Evolutionary conservation across 2,888 invertebrate genomes (phyloP).

Genomic region (Cylloceria caligata): DNA sequence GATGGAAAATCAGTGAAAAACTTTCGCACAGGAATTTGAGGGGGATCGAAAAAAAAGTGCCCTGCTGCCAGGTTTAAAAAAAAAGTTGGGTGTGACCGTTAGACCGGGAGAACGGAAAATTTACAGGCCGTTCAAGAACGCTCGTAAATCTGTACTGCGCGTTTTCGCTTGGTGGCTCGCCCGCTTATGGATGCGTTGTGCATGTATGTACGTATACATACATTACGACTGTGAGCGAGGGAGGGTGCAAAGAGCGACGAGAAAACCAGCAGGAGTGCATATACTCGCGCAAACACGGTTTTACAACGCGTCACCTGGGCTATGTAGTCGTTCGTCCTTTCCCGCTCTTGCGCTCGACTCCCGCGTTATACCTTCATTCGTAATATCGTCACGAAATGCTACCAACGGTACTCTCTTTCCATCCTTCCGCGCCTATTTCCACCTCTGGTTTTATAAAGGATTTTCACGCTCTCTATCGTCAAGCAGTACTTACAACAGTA

Average conservation of each 20-base stretch:
- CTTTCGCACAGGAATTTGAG: constrained; percentile 20
- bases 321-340: constrained; percentile 43
- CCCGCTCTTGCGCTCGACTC: constrained; percentile 19
- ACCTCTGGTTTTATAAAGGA: constrained; percentile 26
- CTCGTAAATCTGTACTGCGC: constrained; percentile 73
- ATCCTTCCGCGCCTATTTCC: neutral
- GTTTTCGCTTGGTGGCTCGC: constrained; percentile 65
- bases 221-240: neutral
- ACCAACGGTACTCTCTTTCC: neutral
- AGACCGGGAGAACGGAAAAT: constrained; percentile 73
- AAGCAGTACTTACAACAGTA: neutral
- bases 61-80: constrained; percentile 32
- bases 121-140: constrained; percentile 75
- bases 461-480: constrained; percentile 4
- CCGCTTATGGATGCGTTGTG: constrained; percentile 47
- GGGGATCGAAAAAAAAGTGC: constrained; percentile 32
- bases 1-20: neutral
- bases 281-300: constrained; percentile 49
- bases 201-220: constrained; percentile 8
- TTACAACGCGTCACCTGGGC: constrained; percentile 55
- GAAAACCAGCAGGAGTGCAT: constrained; percentile 57
- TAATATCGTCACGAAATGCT: constrained; percentile 33
- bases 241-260: constrained; percentile 40
- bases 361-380: constrained; percentile 40
- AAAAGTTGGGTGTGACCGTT: constrained; percentile 65